Percentiles rank a stretch among this genome's conserved stretches.
These are phyloP conservation scores for Myathropa florea DNA, from an alignment of 2,888 invertebrate species.

Conservation along the genomic window DNA sequence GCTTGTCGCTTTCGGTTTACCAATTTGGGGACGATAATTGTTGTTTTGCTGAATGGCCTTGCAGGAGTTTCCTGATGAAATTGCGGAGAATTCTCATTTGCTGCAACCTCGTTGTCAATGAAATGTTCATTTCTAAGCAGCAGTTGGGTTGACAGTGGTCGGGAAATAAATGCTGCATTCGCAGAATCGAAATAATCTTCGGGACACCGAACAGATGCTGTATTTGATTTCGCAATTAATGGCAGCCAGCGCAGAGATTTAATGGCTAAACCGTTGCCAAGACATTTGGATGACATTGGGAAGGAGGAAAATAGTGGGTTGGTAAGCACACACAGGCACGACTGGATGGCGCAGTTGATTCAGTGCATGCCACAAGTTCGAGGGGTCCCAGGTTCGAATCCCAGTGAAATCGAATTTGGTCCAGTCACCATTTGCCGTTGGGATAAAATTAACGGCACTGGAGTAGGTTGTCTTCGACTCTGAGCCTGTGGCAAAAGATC, in stretches of 20 bases:
- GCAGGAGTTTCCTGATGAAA: background rate
- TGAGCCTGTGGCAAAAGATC: no score
- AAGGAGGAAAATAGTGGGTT: no score
- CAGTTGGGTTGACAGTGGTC: background rate
- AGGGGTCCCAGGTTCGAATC: no score
- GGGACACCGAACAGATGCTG: background rate
- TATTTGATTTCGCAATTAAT: background rate
- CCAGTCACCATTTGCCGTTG: no score
- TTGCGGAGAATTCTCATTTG: background rate
- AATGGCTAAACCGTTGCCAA: background rate
- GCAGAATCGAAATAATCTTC: background rate
- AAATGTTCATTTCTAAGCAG: background rate
- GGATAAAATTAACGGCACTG: no score
- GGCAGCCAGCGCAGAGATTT: background rate
- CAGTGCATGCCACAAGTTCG: no score
- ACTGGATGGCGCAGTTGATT: no score
- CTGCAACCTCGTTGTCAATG: background rate
- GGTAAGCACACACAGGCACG: no score
- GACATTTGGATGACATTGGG: no score
- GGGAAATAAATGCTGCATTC: background rate
- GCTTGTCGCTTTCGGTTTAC: conserved; percentile 10
- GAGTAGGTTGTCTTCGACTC: no score
- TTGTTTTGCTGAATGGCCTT: background rate
- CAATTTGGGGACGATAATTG: background rate
- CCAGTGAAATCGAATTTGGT: no score